phyloP scores from a whole-genome alignment of 2,113 vertebrate species.

The Pungitius pungitius region DNA sequence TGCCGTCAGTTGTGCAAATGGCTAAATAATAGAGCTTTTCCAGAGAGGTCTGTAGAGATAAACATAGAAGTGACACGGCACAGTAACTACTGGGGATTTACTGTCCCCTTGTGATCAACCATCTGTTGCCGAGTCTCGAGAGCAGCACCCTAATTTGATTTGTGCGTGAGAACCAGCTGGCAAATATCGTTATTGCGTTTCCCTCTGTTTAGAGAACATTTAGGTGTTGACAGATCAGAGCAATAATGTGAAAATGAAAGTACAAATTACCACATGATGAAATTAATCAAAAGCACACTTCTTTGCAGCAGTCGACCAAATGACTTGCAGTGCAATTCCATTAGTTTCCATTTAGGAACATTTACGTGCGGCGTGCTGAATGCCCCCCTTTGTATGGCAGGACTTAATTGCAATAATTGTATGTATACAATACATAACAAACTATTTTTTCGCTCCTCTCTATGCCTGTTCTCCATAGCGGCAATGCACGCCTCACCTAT shows the following conservation, averaged over 20 bases:
- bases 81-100: constrained; percentile 67
- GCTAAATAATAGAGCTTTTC: constrained; percentile 48
- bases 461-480: background rate
- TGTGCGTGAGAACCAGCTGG: constrained; percentile 77
- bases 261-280: constrained; percentile 69
- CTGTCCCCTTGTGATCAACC: constrained; percentile 61
- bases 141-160: constrained; percentile 76
- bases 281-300: constrained; percentile 64
- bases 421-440: background rate
- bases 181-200: constrained; percentile 76
- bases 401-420: constrained; percentile 31
- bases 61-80: constrained; percentile 52
- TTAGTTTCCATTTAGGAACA: constrained; percentile 35
- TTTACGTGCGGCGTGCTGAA: background rate
- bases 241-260: constrained; percentile 72
- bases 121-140: constrained; percentile 77
- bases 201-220: constrained; percentile 72
- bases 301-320: constrained; percentile 42
- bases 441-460: no score
- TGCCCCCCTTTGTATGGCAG: background rate
- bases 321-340: constrained; percentile 43
- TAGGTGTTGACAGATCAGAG: constrained; percentile 76
- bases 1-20: constrained; percentile 38
- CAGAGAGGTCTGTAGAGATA: constrained; percentile 42
- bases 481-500: background rate